These are phyloP conservation scores for Columba livia DNA, from an alignment of 2,113 vertebrate genomes.

Conservation along the genomic window DNA sequence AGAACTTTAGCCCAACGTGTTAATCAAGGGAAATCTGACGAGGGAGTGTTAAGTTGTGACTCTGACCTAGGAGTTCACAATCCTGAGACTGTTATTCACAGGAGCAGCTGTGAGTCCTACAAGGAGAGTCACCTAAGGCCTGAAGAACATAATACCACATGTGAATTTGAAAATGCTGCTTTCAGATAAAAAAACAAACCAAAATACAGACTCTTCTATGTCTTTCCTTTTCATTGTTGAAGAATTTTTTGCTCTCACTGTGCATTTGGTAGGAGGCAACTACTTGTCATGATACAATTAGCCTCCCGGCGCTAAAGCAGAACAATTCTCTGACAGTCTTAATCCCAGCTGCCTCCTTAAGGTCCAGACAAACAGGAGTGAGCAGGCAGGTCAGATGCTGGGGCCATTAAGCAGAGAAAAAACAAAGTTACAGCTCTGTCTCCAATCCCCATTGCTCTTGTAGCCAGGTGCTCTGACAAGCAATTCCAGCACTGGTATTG, in stretches of 20 bases:
- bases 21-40: background rate
- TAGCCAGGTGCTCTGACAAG: slow-evolving; percentile 81
- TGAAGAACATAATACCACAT: background rate
- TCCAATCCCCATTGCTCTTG: slow-evolving; percentile 73
- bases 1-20: background rate
- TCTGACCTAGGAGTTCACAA: slow-evolving; percentile 6
- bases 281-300: slow-evolving; percentile 21
- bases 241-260: background rate
- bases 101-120: background rate
- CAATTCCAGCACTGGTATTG: slow-evolving; percentile 79
- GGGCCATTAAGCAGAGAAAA: slow-evolving; percentile 78
- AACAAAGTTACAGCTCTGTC: slow-evolving; percentile 81
- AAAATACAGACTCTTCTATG: background rate
- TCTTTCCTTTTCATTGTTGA: background rate
- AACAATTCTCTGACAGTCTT: slow-evolving; percentile 65
- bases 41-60: background rate
- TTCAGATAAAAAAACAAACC: background rate
- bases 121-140: background rate
- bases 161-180: background rate
- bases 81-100: background rate
- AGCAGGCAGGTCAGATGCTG: slow-evolving; percentile 72
- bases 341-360: slow-evolving; percentile 61
- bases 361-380: slow-evolving; percentile 67
- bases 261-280: background rate
- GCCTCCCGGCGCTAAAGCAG: slow-evolving; percentile 3